Base-by-base conservation (phyloP, 2,113 vertebrate species). In the Leucopsar rothschildi region DNA sequence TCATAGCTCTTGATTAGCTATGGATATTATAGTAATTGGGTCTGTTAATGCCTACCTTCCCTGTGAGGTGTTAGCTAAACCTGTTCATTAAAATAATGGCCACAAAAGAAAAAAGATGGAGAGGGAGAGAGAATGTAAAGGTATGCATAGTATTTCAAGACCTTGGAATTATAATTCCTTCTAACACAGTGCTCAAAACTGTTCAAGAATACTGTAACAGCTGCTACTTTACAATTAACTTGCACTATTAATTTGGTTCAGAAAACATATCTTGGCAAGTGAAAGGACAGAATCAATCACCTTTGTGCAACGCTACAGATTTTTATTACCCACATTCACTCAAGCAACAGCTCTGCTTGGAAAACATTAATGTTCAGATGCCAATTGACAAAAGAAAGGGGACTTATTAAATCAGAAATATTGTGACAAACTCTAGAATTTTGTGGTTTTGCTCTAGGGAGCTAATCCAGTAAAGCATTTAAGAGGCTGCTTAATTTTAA, bases 371-470 rank as follows among this genome's bases (percentile, higher is more conserved):
- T 83, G 94, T 93, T 95, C 82, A 86, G 79, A 80, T 85, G 79
- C 39, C 94, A 92, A 52, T 65, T 92, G 93, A 95, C 70, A 94
- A 94, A 96, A 95, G 84, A 87, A 80, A 39, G 70, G 85, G 84
- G 85, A 95, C 92, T 90, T 82, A 92, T 95, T 95, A 95, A 96
- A 92, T 92, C 91, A 95, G 90, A 91, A 95, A 86, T 95, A 93
- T 66, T 94, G 92, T 93, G 90, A 93, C 82, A 92, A 92, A 95
- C 75, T 47, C 68, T 90, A 81, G 66, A 91, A 82, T 90, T 75
- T 66, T 69, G 55, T 90, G 42, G 0, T 57, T 88, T 92, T 93
- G 63, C 90, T 91, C 90, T n/a, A 73, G 93, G 71, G 94, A 92
- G 24, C 29, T 86, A 94, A 80, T 92, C 60, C 87, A 91, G 82